A percentile compares a stretch with the other conserved stretches of the same genome.
These are phyloP conservation scores for Eublepharis macularius DNA, from an alignment of 2,113 vertebrate species.

Conservation along the genomic window DNA sequence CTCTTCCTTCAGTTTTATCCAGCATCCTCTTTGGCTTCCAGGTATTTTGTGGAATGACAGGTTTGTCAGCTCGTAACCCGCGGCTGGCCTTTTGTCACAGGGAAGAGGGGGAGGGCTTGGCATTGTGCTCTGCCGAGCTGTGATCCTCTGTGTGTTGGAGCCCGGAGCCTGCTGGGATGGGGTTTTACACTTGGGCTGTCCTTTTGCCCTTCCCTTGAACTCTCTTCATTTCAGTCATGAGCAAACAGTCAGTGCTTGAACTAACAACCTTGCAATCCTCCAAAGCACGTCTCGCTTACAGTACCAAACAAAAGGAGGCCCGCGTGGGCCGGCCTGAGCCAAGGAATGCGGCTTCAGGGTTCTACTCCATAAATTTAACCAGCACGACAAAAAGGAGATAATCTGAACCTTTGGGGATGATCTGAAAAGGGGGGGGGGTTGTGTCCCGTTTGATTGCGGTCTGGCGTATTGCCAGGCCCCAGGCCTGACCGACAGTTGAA, in stretches of 20 bases:
- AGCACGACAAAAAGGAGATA: constrained; percentile 81
- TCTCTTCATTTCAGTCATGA: constrained; percentile 80
- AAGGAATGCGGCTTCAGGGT: constrained; percentile 80
- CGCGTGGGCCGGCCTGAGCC: constrained; percentile 79
- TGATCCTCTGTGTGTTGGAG: constrained; percentile 37
- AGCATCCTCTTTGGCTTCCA: not conserved
- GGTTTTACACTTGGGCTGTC: constrained; percentile 81
- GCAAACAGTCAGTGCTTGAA: constrained; percentile 82
- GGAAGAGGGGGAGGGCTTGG: no score
- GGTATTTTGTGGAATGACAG: not conserved
- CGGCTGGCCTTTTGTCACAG: constrained; percentile 8
- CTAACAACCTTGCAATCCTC: constrained; percentile 78
- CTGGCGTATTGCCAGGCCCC: constrained; percentile 92
- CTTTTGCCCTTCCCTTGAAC: constrained; percentile 88
- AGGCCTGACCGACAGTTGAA: constrained; percentile 99
- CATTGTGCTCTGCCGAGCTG: constrained; percentile 12
- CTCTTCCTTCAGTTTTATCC: rapidly evolving
- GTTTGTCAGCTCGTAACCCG: constrained; percentile 3
- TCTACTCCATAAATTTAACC: constrained; percentile 84
- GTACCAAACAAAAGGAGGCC: constrained; percentile 84
- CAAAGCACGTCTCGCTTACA: constrained; percentile 81
- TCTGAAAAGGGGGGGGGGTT: constrained; percentile 74
- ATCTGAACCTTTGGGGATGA: constrained; percentile 81
- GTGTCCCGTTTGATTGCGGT: constrained; percentile 94
- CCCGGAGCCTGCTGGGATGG: constrained; percentile 79